A percentile compares a stretch with the other conserved stretches of the same genome.
These are phyloP conservation scores for Poecile atricapillus DNA, from an alignment of 2,113 vertebrate species.

Conservation along the genomic window DNA sequence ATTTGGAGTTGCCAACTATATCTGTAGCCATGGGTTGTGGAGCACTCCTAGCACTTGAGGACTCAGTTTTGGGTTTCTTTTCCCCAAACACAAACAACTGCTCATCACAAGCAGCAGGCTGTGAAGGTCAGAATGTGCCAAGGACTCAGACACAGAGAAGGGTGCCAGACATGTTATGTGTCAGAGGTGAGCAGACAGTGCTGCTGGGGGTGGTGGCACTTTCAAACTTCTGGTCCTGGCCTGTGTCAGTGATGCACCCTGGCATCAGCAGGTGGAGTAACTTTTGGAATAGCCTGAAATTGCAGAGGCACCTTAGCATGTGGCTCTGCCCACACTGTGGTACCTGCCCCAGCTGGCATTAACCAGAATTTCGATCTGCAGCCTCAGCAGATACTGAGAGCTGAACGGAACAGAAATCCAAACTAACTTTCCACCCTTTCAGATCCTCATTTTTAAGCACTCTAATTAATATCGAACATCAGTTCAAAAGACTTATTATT, in stretches of 20 bases:
- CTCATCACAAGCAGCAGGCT: background rate
- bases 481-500: background rate
- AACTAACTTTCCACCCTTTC: background rate
- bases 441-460: background rate
- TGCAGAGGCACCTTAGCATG: rapidly evolving
- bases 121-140: background rate
- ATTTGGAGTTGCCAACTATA: background rate
- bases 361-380: background rate
- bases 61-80: background rate
- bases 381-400: background rate
- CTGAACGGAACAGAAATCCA: background rate
- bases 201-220: background rate
- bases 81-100: background rate
- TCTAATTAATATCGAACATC: background rate
- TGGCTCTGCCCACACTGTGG: background rate
- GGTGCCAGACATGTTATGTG: rapidly evolving
- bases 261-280: too few relatives aligned
- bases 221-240: background rate
- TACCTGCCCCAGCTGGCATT: background rate
- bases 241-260: background rate
- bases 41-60: background rate
- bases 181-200: background rate
- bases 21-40: background rate
- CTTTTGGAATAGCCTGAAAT: background rate
- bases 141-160: rapidly evolving